A percentile compares a stretch with the other conserved stretches of the same genome.
phyloP scores from a whole-genome alignment of 2,113 vertebrate species.

The Coptodon rendalli region DNA sequence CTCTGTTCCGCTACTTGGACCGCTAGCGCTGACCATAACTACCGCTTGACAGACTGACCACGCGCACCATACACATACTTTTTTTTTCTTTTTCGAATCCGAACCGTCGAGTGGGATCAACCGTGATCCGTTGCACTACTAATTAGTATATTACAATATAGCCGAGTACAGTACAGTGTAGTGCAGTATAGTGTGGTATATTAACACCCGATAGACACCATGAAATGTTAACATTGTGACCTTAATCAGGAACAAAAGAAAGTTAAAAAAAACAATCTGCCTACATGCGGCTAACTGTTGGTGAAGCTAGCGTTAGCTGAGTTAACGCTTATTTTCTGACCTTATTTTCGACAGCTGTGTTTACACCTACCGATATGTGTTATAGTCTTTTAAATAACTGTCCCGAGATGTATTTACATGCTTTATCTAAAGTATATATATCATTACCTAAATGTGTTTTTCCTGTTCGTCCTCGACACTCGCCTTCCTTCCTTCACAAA shows the following conservation, averaged over 20 bases:
- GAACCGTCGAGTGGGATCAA: too few relatives aligned
- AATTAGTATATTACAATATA: too few relatives aligned
- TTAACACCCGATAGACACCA: not conserved
- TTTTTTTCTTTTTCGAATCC: too few relatives aligned
- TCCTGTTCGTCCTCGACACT: not conserved
- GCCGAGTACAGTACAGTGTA: too few relatives aligned
- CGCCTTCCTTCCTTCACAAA: not conserved
- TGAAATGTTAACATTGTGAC: rapidly evolving
- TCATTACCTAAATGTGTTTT: not conserved
- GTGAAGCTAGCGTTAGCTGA: not conserved
- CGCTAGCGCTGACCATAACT: too few relatives aligned
- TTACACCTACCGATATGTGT: not conserved
- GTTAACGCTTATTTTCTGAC: not conserved
- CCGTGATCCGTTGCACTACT: too few relatives aligned
- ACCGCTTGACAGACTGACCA: too few relatives aligned
- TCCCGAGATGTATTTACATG: not conserved
- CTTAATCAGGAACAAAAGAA: rapidly evolving
- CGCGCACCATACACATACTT: too few relatives aligned
- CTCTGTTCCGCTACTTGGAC: too few relatives aligned
- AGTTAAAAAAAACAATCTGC: not conserved
- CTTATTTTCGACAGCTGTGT: not conserved
- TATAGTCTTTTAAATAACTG: not conserved
- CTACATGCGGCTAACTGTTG: not conserved
- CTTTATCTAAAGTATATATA: not conserved
- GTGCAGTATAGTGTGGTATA: not conserved